Evolutionary conservation across 2,113 vertebrate species (phyloP).

Genomic region (Esox niger): DNA sequence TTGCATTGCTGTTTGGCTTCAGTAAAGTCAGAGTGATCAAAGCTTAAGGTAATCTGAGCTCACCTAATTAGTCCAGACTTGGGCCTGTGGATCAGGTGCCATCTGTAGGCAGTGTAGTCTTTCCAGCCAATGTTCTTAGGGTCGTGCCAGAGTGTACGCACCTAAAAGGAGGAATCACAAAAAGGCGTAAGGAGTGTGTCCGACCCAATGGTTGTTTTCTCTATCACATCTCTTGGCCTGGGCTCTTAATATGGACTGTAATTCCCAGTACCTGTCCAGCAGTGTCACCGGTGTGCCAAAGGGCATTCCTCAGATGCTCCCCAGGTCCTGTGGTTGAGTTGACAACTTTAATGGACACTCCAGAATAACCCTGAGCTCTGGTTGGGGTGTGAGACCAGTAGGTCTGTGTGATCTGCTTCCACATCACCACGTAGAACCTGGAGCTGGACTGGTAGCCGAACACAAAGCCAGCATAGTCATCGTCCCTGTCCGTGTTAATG

Average conservation of each 20-base stretch:
- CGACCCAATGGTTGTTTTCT: background rate
- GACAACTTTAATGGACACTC: conserved; percentile 95
- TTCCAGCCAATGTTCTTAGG: conserved; percentile 98
- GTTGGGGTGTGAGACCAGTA: conserved; percentile 94
- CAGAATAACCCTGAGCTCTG: conserved; percentile 94
- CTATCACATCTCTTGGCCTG: background rate
- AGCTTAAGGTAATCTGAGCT: conserved; percentile 29
- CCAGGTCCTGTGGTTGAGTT: conserved; percentile 98
- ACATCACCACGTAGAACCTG: conserved; percentile 98
- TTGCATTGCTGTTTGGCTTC: background rate
- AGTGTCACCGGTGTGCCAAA: conserved; percentile 98
- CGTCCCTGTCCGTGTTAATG: conserved; percentile 95
- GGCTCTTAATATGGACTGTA: background rate
- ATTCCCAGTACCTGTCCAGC: conserved; percentile 81
- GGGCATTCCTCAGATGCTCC: conserved; percentile 93
- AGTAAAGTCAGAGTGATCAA: background rate
- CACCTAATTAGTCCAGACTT: conserved; percentile 96
- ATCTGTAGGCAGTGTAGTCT: conserved; percentile 97
- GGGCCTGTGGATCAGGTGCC: conserved; percentile 94
- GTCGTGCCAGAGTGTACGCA: conserved; percentile 97
- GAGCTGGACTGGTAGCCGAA: conserved; percentile 98
- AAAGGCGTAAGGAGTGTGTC: background rate
- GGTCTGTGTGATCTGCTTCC: conserved; percentile 98
- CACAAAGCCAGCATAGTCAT: conserved; percentile 97
- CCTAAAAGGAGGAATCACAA: conserved; percentile 64